Evolutionary conservation across 2,888 invertebrate species (phyloP).

Genomic region (Coremacera marginata): DNA sequence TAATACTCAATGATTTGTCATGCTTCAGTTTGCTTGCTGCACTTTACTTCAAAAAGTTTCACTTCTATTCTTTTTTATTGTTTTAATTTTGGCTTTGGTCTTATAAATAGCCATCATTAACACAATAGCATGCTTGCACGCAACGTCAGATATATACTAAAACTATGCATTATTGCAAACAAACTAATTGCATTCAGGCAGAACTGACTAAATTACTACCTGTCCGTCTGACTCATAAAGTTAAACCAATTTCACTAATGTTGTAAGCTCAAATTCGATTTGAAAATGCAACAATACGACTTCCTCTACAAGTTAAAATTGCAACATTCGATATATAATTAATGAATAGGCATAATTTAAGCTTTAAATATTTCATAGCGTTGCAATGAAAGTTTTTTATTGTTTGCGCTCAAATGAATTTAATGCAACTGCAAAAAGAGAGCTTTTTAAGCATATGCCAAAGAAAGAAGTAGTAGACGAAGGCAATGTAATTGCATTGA

Average conservation of each 20-base stretch:
- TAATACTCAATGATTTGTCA: not conserved
- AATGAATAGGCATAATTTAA: not conserved
- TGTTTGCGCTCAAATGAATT: slow-evolving; percentile 1
- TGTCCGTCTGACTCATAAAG: slow-evolving; percentile 7
- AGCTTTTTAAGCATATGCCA: slow-evolving; percentile 18
- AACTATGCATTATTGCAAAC: slow-evolving; percentile 5
- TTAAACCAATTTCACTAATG: slow-evolving; percentile 8
- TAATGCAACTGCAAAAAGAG: slow-evolving; percentile 12
- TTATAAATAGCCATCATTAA: not conserved
- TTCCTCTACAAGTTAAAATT: slow-evolving; percentile 13
- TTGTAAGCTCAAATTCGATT: not conserved
- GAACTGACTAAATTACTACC: slow-evolving; percentile 1
- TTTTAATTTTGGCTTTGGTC: not conserved
- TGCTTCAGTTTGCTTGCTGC: slow-evolving; percentile 11
- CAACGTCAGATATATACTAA: slow-evolving; percentile 14
- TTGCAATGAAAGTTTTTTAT: slow-evolving; percentile 17
- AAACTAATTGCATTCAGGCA: slow-evolving; percentile 18
- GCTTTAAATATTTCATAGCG: not conserved
- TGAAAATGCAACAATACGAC: slow-evolving; percentile 12
- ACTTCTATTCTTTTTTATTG: not conserved
- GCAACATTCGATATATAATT: not conserved
- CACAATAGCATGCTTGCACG: slow-evolving; percentile 19
- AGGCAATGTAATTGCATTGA: too few species aligned
- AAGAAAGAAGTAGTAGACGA: not conserved
- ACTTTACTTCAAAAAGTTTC: slow-evolving; percentile 7